Evolutionary conservation across 2,888 invertebrate species (phyloP).

Genomic region (Globia sparganii): DNA sequence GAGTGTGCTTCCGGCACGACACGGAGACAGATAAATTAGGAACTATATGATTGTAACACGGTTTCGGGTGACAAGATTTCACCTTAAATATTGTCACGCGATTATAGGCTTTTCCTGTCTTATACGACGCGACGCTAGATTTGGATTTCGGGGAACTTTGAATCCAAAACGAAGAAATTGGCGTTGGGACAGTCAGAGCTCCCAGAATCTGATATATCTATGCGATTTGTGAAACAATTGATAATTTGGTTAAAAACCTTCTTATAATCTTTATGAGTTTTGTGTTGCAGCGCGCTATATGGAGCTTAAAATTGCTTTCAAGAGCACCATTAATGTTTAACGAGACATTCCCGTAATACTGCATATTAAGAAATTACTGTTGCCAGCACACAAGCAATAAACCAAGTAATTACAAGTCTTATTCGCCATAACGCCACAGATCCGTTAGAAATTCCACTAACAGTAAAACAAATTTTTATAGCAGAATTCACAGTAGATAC

Average conservation of each 20-base stretch:
- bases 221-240: not conserved
- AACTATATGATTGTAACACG: constrained; percentile 31
- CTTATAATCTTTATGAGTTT: not conserved
- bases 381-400: constrained; percentile 26
- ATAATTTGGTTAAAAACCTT: not conserved
- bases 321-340: not conserved
- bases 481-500: constrained; percentile 18
- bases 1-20: constrained; percentile 41
- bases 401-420: constrained; percentile 32
- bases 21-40: constrained; percentile 23
- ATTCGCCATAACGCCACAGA: constrained; percentile 21
- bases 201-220: not conserved
- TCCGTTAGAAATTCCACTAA: constrained; percentile 44
- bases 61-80: constrained; percentile 36
- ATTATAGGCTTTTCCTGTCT: not conserved
- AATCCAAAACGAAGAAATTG: not conserved
- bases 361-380: not conserved
- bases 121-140: not conserved
- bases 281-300: not conserved
- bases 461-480: constrained; percentile 41
- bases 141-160: not conserved
- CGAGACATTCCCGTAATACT: not conserved
- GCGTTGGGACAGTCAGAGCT: not conserved
- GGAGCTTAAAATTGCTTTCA: not conserved
- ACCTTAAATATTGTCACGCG: not conserved